These are phyloP conservation scores for Sinocyclocheilus grahami DNA, from an alignment of 2,113 vertebrate genomes.

Conservation along the genomic window DNA sequence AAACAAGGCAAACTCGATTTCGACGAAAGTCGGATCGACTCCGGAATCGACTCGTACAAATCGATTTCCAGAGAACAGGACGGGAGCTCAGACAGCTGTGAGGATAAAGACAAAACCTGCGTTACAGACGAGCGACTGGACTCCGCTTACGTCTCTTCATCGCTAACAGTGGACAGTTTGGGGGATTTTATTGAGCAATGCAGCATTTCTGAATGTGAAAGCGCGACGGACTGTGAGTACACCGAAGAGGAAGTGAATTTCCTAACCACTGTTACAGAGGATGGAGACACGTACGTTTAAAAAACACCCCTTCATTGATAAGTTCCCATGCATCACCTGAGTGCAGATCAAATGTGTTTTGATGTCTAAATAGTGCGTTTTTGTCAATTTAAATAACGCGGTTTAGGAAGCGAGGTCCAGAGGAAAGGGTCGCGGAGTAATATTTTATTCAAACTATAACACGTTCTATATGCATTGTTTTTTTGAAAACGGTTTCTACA, in stretches of 20 bases:
- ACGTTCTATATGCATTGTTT: too few relatives aligned
- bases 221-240: constrained; percentile 34
- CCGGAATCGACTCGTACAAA: constrained; percentile 70
- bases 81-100: constrained; percentile 8
- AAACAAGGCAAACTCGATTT: constrained; percentile 66
- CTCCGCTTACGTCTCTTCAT: constrained; percentile 77
- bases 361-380: neutral
- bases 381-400: neutral
- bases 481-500: neutral
- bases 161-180: constrained; percentile 73
- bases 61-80: constrained; percentile 67
- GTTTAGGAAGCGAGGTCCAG: neutral
- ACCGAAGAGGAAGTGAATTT: constrained; percentile 68
- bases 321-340: neutral
- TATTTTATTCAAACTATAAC: neutral
- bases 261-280: constrained; percentile 74
- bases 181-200: constrained; percentile 64
- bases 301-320: neutral
- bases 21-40: constrained; percentile 74
- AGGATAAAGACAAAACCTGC: constrained; percentile 67
- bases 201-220: constrained; percentile 55
- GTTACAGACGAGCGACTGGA: constrained; percentile 73
- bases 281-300: constrained; percentile 79
- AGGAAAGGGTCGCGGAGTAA: neutral
- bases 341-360: neutral